These are phyloP conservation scores for Cichlasoma orientale DNA, from an alignment of 2,797 vertebrate species.

Conservation along the genomic window DNA sequence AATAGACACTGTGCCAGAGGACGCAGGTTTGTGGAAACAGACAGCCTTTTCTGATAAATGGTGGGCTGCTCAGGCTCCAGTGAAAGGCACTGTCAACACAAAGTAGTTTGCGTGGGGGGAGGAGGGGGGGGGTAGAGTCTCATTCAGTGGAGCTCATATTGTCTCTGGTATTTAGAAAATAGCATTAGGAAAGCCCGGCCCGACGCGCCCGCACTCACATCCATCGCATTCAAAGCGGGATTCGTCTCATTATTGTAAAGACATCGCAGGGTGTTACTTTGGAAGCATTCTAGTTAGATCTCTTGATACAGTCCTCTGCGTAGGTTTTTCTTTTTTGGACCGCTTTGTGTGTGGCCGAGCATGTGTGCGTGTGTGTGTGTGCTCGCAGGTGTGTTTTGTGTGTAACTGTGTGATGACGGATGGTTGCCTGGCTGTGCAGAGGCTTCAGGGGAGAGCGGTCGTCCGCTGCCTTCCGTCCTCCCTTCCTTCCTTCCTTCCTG, in stretches of 20 bases:
- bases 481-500: conserved; percentile 56
- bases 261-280: conserved; percentile 38
- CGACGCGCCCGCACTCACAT: conserved; percentile 27
- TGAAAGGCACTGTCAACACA: conserved; percentile 64
- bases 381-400: conserved; percentile 39
- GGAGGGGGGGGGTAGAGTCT: conserved; percentile 37
- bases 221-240: conserved; percentile 24
- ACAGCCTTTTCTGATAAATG: conserved; percentile 55
- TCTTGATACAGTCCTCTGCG: conserved; percentile 52
- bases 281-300: conserved; percentile 41
- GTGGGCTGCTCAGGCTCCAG: conserved; percentile 53
- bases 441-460: conserved; percentile 55
- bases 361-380: conserved; percentile 11
- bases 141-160: conserved; percentile 57
- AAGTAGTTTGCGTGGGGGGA: conserved; percentile 56
- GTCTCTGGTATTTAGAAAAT: conserved; percentile 63
- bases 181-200: conserved; percentile 58
- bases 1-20: conserved; percentile 57
- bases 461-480: conserved; percentile 44
- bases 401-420: conserved; percentile 54
- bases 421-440: conserved; percentile 58
- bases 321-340: conserved; percentile 46
- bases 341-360: conserved; percentile 18
- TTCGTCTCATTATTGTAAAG: conserved; percentile 36
- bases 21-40: conserved; percentile 56